These are phyloP conservation scores for Glaucopsyche alexis DNA, from an alignment of 2,888 invertebrate genomes.

Conservation along the genomic window DNA sequence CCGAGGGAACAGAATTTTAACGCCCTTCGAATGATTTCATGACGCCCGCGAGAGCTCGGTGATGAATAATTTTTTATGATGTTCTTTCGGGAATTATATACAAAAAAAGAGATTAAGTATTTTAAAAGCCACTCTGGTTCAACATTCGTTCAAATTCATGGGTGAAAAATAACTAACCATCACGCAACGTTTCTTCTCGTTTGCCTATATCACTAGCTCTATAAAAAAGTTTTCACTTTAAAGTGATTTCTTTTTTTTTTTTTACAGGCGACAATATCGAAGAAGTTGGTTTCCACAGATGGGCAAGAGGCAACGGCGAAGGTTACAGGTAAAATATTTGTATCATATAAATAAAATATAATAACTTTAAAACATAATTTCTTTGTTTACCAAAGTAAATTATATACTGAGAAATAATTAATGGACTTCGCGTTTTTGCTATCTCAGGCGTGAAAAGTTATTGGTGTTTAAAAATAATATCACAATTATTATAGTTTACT, in stretches of 20 bases:
- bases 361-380: neutral
- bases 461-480: neutral
- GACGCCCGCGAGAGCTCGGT: neutral
- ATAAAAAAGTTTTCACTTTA: neutral
- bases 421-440: neutral
- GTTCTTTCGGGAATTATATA: neutral
- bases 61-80: neutral
- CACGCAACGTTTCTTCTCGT: too few relatives aligned
- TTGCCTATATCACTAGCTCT: too few relatives aligned
- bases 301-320: conserved; percentile 51
- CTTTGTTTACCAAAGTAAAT: neutral
- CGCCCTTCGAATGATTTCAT: neutral
- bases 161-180: too few relatives aligned
- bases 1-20: conserved; percentile 4
- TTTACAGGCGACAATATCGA: conserved; percentile 58
- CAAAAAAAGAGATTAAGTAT: too few relatives aligned
- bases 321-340: conserved; percentile 50
- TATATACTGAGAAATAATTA: neutral
- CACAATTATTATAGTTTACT: neutral
- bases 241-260: conserved; percentile 25
- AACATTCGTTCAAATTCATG: too few relatives aligned
- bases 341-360: neutral
- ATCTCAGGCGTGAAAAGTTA: neutral
- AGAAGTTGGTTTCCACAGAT: conserved; percentile 53
- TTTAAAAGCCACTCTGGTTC: neutral